A percentile compares a stretch with the other conserved stretches of the same genome.
Evolutionary conservation across 1,140 invertebrate species (phyloP).

Genomic region (Potamilus streckersoni): DNA sequence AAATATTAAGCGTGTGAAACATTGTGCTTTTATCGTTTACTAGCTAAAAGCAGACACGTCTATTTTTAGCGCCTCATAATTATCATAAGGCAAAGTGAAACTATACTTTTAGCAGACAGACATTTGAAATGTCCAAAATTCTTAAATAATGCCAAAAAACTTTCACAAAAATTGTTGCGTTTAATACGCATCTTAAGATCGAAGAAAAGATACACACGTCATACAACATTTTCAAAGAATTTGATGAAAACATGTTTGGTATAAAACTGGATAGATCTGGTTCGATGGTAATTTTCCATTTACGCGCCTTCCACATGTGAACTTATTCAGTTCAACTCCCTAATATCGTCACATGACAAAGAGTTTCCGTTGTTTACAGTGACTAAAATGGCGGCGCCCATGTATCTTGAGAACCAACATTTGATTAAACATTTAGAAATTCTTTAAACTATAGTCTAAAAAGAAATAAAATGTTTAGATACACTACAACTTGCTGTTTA

Average conservation of each 20-base stretch:
- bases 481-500: slow-evolving; percentile 4
- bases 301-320: slow-evolving; percentile 32
- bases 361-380: slow-evolving; percentile 55
- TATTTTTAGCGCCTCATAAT: no score
- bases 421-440: no score
- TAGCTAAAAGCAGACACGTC: background rate
- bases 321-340: slow-evolving; percentile 12
- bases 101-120: no score
- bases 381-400: slow-evolving; percentile 64
- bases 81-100: no score
- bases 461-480: slow-evolving; percentile 6
- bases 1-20: background rate
- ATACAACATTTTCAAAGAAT: background rate
- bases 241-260: background rate
- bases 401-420: slow-evolving; percentile 9
- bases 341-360: slow-evolving; percentile 16
- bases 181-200: slow-evolving; percentile 2
- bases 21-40: background rate
- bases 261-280: background rate
- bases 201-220: background rate
- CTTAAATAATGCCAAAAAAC: no score
- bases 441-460: background rate
- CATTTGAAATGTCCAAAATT: no score
- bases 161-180: no score
- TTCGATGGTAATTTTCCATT: slow-evolving; percentile 17